A percentile compares a stretch with the other conserved stretches of the same genome.
phyloP scores from a whole-genome alignment of 2,797 vertebrate genomes.

The Aeoliscus strigatus region DNA sequence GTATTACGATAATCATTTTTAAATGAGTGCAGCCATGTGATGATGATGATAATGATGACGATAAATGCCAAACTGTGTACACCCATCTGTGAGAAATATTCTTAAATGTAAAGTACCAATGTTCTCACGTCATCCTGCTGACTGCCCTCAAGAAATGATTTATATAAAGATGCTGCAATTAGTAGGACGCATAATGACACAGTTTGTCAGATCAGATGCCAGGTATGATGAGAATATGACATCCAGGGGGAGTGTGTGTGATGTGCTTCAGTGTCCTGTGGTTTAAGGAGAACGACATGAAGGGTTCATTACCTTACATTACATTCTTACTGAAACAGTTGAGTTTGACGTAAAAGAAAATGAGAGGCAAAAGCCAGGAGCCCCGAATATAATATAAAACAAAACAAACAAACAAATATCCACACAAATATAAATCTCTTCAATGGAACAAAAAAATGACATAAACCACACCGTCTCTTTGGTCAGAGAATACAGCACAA shows the following conservation, averaged over 20 bases:
- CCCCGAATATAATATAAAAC: slow-evolving; percentile 20
- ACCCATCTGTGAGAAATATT: no score
- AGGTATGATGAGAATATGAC: slow-evolving; percentile 10
- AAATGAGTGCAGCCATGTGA: not conserved
- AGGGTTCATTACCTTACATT: slow-evolving; percentile 11
- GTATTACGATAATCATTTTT: slow-evolving; percentile 8
- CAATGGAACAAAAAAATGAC: slow-evolving; percentile 18
- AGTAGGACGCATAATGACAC: no score
- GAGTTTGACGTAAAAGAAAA: slow-evolving; percentile 9
- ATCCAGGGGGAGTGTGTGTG: slow-evolving; percentile 2
- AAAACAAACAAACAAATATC: slow-evolving; percentile 24
- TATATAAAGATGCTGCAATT: no score
- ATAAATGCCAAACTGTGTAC: no score
- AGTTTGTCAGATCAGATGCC: slow-evolving; percentile 8
- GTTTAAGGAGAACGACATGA: not conserved
- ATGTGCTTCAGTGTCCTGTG: slow-evolving; percentile 11
- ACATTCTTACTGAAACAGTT: slow-evolving; percentile 5
- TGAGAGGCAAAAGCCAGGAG: not conserved
- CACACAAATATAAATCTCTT: no score
- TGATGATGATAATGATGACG: no score
- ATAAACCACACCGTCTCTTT: slow-evolving; percentile 32
- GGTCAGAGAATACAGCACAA: slow-evolving; percentile 37
- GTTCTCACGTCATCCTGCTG: no score
- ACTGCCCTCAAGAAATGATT: no score
- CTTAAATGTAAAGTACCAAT: no score